Evolutionary conservation across 2,888 invertebrate genomes (phyloP), one percentile per base, ranked within the genome.

Genomic region (Cartodere bifasciata): DNA sequence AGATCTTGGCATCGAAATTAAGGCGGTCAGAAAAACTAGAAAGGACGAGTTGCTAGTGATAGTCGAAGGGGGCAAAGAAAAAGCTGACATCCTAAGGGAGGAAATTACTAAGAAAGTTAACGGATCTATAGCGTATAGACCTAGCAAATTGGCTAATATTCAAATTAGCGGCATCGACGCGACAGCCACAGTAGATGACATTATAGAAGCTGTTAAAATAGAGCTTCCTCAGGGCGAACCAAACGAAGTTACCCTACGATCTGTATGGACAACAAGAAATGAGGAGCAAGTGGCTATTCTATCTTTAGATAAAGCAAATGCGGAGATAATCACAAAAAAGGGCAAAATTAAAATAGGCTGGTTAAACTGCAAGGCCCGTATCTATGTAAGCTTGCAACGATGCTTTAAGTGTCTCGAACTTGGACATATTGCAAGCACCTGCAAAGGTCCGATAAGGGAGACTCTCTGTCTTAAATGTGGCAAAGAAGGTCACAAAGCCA

Each of bases 101-200:
- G 27, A 27, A 15, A 13, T 33, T 3, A 17, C 6, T 15, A 13
- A 13, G 7, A 23, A 28, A 10, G 13, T n/a, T n/a, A n/a, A n/a
- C n/a, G n/a, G n/a, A n/a, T n/a, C n/a, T n/a, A n/a, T n/a, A n/a
- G n/a, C n/a, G n/a, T n/a, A n/a, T n/a, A n/a, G n/a, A n/a, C n/a
- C n/a, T n/a, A n/a, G n/a, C n/a, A n/a, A n/a, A n/a, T n/a, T n/a
- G 22, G 7, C n/a, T n/a, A n/a, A 10, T 4, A 15, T 36, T 10
- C 34, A 34, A 23, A 21, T 37, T 9, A 33, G 36, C 13, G 34
- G 26, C 20, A 13, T 38, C 13, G 33, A 38, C 10, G 36, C 28
- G 12, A 12, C 27, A 3, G n/a, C n/a, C n/a, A n/a, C n/a, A n/a
- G n/a, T n/a, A n/a, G n/a, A n/a, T n/a, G 30, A 37, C 6, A 27